Evolutionary conservation across 2,797 vertebrate genomes (phyloP).

Genomic region (Xyrichtys novacula): DNA sequence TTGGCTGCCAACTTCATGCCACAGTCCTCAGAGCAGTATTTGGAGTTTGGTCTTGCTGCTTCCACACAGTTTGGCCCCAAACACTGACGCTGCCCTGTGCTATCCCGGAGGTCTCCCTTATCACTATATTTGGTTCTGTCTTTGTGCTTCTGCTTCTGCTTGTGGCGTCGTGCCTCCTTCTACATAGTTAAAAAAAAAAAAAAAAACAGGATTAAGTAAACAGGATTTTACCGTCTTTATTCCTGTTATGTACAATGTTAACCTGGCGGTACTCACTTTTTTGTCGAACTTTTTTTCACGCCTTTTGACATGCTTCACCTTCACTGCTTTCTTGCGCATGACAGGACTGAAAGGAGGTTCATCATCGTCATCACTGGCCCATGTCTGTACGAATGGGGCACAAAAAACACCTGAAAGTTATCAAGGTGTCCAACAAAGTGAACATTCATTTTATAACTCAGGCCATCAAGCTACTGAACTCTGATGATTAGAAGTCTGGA

Average conservation of each 20-base stretch:
- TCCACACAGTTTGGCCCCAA: slow-evolving; percentile 92
- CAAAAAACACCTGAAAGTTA: neutral
- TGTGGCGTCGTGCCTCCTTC: slow-evolving; percentile 94
- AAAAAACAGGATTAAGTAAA: neutral
- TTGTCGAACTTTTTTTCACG: slow-evolving; percentile 96
- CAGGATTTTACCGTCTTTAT: neutral
- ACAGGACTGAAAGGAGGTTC: slow-evolving; percentile 89
- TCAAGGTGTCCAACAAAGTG: neutral
- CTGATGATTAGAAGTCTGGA: neutral
- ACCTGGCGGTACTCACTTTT: slow-evolving; percentile 81
- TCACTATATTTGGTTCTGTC: slow-evolving; percentile 89
- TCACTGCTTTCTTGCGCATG: slow-evolving; percentile 93
- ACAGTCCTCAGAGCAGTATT: slow-evolving; percentile 95
- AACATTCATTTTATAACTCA: neutral
- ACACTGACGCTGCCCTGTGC: slow-evolving; percentile 87
- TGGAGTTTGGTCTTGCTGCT: slow-evolving; percentile 86
- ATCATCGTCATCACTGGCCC: slow-evolving; percentile 92
- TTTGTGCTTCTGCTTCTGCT: slow-evolving; percentile 93
- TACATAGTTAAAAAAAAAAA: slow-evolving; percentile 48
- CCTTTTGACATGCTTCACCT: slow-evolving; percentile 95
- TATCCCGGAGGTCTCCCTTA: slow-evolving; percentile 85
- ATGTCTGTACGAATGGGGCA: slow-evolving; percentile 80
- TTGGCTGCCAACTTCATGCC: slow-evolving; percentile 96
- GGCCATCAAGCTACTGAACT: neutral
- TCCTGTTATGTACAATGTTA: neutral